Evolutionary conservation across 2,797 vertebrate species (phyloP).

Genomic region (Hydrophis major): DNA sequence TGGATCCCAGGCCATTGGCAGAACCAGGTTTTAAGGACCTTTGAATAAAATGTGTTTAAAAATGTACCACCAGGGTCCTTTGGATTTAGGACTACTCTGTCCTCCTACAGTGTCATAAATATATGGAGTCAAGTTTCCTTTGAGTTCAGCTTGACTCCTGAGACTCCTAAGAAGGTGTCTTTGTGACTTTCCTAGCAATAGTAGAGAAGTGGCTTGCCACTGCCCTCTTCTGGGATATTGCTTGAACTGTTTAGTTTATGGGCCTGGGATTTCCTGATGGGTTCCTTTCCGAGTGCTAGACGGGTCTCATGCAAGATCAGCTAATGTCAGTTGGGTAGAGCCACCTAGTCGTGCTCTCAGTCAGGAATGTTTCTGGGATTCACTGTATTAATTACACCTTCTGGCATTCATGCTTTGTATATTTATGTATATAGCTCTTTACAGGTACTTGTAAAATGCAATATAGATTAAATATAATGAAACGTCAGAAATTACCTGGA

Average conservation of each 20-base stretch:
- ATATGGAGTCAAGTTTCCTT: neutral
- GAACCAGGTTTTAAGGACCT: too few species aligned
- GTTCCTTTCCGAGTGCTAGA: neutral
- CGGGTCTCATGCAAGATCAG: neutral
- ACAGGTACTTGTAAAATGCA: neutral
- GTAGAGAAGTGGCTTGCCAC: neutral
- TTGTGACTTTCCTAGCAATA: neutral
- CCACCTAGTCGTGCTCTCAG: neutral
- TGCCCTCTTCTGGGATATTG: neutral
- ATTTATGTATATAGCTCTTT: neutral
- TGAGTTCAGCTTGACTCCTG: neutral
- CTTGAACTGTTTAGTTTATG: neutral
- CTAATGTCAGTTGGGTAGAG: neutral
- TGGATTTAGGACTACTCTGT: neutral
- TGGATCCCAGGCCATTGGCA: too few species aligned
- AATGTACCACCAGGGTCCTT: neutral
- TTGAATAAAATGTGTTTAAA: neutral
- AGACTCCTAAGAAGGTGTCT: neutral
- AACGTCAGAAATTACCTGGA: neutral
- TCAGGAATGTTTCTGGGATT: neutral
- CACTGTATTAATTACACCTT: neutral
- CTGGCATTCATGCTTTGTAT: neutral
- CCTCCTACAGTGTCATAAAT: neutral
- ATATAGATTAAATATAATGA: neutral
- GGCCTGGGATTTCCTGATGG: neutral